Percentiles rank a stretch among this genome's conserved stretches.
Conservation (phyloP, 2,888 invertebrate species). For the Apeira syringaria region DNA sequence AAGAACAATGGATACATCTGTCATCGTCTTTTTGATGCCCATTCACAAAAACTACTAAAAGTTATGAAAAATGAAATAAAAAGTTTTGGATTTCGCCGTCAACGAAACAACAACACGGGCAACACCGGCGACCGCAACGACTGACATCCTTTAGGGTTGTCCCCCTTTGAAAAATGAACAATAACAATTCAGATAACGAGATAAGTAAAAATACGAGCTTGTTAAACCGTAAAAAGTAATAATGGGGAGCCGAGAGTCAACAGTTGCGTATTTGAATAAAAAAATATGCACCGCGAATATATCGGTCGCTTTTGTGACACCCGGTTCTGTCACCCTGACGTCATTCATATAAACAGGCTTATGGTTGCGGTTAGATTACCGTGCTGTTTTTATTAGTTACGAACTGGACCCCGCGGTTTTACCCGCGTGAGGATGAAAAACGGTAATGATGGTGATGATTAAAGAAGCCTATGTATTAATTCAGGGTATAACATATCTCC, state of each 20-base stretch:
- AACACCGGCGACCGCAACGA: constrained; percentile 29
- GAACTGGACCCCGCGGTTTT: too few relatives aligned
- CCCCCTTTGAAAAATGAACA: constrained; percentile 64
- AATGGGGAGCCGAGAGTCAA: constrained; percentile 77
- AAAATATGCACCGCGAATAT: constrained; percentile 64
- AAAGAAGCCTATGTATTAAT: too few relatives aligned
- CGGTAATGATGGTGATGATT: too few relatives aligned
- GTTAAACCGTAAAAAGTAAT: constrained; percentile 83
- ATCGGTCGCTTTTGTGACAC: constrained; percentile 21
- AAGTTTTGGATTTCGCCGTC: constrained; percentile 17
- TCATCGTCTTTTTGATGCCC: constrained; percentile 12
- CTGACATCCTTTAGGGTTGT: constrained; percentile 44
- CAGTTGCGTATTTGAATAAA: constrained; percentile 57
- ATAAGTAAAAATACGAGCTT: constrained; percentile 81
- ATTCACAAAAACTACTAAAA: constrained; percentile 21
- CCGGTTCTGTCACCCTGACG: constrained; percentile 13
- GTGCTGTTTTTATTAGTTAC: background rate
- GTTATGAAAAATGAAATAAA: constrained; percentile 10
- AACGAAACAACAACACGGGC: constrained; percentile 20
- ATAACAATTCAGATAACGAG: constrained; percentile 78
- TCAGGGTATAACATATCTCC: too few relatives aligned
- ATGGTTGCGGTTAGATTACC: constrained; percentile 7
- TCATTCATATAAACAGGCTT: constrained; percentile 17
- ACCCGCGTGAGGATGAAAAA: too few relatives aligned
- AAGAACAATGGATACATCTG: constrained; percentile 13